Evolutionary conservation across 2,113 vertebrate species (phyloP).

Genomic region (Mola mola): DNA sequence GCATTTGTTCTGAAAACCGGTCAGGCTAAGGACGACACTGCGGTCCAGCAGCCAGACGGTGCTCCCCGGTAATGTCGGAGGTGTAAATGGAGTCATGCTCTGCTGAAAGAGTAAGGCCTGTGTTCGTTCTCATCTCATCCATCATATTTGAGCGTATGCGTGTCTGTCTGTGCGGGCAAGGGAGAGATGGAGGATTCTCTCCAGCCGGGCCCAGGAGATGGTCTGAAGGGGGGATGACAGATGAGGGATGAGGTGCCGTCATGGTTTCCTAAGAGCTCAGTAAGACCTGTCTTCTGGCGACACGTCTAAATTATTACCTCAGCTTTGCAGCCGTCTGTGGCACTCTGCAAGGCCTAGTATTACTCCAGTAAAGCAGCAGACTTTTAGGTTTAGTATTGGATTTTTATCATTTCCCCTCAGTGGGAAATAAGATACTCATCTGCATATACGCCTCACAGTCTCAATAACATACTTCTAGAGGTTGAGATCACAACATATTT

Average conservation of each 20-base stretch:
- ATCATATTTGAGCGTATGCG: constrained; percentile 61
- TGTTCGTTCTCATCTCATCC: constrained; percentile 64
- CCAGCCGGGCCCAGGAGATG: constrained; percentile 68
- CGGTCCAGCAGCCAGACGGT: constrained; percentile 31
- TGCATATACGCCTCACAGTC: too few species aligned
- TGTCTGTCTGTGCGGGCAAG: constrained; percentile 58
- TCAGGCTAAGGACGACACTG: constrained; percentile 30
- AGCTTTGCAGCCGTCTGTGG: constrained; percentile 50
- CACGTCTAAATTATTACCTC: constrained; percentile 76
- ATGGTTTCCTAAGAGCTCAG: constrained; percentile 72
- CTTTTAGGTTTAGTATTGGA: constrained; percentile 37
- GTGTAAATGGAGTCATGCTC: constrained; percentile 76
- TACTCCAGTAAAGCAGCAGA: constrained; percentile 37
- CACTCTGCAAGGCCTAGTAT: constrained; percentile 20
- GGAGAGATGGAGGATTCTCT: constrained; percentile 68
- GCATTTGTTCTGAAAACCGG: constrained; percentile 40
- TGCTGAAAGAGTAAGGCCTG: constrained; percentile 59
- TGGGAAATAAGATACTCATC: constrained; percentile 25
- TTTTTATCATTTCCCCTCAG: constrained; percentile 39
- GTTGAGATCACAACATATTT: not conserved
- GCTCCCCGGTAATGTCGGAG: constrained; percentile 48
- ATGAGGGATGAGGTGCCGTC: constrained; percentile 77
- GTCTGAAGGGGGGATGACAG: constrained; percentile 70
- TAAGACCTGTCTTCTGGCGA: constrained; percentile 68
- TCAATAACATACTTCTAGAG: not conserved